phyloP scores from a whole-genome alignment of 2,113 vertebrate species.

The Tachysurus vachellii region DNA sequence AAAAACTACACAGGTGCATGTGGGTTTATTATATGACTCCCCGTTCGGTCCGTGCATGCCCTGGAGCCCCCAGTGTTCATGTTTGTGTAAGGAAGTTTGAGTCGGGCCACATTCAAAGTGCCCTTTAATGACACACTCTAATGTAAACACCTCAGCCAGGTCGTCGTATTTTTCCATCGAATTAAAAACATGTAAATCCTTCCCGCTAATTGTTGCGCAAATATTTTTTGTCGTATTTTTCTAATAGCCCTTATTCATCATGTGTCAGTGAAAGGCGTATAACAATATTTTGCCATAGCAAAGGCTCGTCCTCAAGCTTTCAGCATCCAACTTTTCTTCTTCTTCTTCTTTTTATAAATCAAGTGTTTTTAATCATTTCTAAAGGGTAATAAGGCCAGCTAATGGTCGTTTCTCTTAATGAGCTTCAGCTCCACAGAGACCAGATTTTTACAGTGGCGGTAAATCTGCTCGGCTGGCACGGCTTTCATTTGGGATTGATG shows the following conservation, averaged over 20 bases:
- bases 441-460: slow-evolving; percentile 43
- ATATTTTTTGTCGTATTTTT: slow-evolving; percentile 64
- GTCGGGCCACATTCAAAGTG: slow-evolving; percentile 32
- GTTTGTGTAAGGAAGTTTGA: slow-evolving; percentile 62
- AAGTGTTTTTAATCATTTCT: slow-evolving; percentile 42
- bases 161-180: slow-evolving; percentile 62
- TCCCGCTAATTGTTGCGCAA: slow-evolving; percentile 67
- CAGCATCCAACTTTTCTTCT: slow-evolving; percentile 24
- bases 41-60: slow-evolving; percentile 24
- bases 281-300: slow-evolving; percentile 49
- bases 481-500: slow-evolving; percentile 39
- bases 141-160: slow-evolving; percentile 59
- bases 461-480: slow-evolving; percentile 27
- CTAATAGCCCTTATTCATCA: slow-evolving; percentile 68
- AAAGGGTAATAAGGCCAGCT: slow-evolving; percentile 16
- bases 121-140: slow-evolving; percentile 52
- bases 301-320: slow-evolving; percentile 34
- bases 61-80: slow-evolving; percentile 41
- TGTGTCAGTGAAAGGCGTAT: slow-evolving; percentile 53
- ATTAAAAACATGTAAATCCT: slow-evolving; percentile 63
- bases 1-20: slow-evolving; percentile 47
- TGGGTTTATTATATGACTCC: slow-evolving; percentile 26
- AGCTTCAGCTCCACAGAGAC: slow-evolving; percentile 32
- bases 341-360: slow-evolving; percentile 12
- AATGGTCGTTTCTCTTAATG: slow-evolving; percentile 35